A percentile compares a stretch with the other conserved stretches of the same genome.
These are phyloP conservation scores for Drosophila nebulosa DNA, from an alignment of 1,140 invertebrate species.

Conservation along the genomic window DNA sequence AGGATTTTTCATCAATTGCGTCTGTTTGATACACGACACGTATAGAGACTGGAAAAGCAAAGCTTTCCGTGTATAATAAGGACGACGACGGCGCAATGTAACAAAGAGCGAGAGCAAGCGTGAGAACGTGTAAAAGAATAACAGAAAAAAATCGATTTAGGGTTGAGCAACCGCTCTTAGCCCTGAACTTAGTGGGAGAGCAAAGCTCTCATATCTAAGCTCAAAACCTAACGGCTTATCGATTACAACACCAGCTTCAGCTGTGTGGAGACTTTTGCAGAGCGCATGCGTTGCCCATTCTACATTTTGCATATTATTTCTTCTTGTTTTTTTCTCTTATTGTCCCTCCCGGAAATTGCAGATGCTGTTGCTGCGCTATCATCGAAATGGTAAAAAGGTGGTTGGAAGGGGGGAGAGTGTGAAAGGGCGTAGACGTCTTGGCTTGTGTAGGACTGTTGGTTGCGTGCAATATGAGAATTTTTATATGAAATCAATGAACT, in stretches of 20 bases:
- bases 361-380: slow-evolving; percentile 39
- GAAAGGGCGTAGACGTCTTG: background rate
- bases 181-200: slow-evolving; percentile 52
- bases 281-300: slow-evolving; percentile 50
- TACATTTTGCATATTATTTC: background rate
- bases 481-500: slow-evolving; percentile 58
- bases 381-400: background rate
- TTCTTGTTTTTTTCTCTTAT: slow-evolving; percentile 1
- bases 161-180: slow-evolving; percentile 72
- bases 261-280: slow-evolving; percentile 33
- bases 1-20: slow-evolving; percentile 42
- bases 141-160: slow-evolving; percentile 43
- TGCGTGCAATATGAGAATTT: slow-evolving; percentile 39
- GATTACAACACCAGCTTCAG: slow-evolving; percentile 53
- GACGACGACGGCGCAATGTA: slow-evolving; percentile 44
- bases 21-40: slow-evolving; percentile 62
- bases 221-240: slow-evolving; percentile 44
- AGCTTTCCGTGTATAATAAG: slow-evolving; percentile 59
- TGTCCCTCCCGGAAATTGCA: slow-evolving; percentile 58
- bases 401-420: background rate
- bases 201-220: slow-evolving; percentile 43
- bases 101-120: slow-evolving; percentile 14
- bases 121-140: background rate
- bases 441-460: slow-evolving; percentile 10
- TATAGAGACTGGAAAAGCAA: slow-evolving; percentile 62